Evolutionary conservation across 2,888 invertebrate genomes (phyloP).

Genomic region (Rhagonycha lutea): DNA sequence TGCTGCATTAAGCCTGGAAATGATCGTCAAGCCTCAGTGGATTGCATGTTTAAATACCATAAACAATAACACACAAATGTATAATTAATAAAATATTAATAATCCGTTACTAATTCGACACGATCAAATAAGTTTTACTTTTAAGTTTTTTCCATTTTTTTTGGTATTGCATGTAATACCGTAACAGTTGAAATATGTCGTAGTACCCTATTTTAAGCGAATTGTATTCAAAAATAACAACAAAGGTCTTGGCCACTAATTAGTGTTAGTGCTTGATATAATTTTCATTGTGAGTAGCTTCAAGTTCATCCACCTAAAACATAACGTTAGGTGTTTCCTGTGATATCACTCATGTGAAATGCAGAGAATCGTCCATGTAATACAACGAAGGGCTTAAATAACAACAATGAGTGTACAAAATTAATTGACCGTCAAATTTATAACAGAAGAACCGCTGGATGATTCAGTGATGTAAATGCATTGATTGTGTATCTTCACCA

Average conservation of each 20-base stretch:
- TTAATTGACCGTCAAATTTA: background rate
- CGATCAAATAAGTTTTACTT: background rate
- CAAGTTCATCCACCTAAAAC: slow-evolving; percentile 25
- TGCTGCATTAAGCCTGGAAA: background rate
- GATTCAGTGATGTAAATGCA: background rate
- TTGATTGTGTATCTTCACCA: background rate
- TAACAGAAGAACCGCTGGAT: background rate
- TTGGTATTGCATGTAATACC: background rate
- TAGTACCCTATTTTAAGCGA: background rate
- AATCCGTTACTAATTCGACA: background rate
- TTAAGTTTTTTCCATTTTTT: background rate
- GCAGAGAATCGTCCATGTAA: slow-evolving; percentile 1
- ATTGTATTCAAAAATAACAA: background rate
- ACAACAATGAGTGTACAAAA: background rate
- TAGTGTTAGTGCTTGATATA: background rate
- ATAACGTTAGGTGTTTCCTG: slow-evolving; percentile 18
- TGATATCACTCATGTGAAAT: slow-evolving; percentile 15
- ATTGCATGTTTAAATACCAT: background rate
- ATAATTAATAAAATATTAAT: background rate
- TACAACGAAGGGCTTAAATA: background rate
- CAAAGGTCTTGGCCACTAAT: background rate
- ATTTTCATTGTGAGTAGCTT: background rate
- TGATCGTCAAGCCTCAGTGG: background rate
- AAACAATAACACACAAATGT: background rate
- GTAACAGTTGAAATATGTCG: background rate